Percentiles rank a stretch among this genome's conserved stretches.
Conservation (phyloP, 2,113 vertebrate species). For the Sterrhoptilus dennistouni region DNA sequence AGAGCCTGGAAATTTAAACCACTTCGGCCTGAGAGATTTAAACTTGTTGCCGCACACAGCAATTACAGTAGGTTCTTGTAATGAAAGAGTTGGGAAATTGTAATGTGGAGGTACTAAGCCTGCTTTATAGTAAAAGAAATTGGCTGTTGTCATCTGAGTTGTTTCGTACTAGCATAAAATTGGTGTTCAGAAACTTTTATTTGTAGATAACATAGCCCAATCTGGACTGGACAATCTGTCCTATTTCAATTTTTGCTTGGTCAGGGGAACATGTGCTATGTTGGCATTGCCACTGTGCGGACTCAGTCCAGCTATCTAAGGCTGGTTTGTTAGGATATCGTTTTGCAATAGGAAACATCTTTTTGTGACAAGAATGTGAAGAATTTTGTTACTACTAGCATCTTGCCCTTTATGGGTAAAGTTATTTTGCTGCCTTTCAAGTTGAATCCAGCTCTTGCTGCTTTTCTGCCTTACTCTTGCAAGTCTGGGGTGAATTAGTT, state of each 20-base stretch:
- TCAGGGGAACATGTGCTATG: not conserved
- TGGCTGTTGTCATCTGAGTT: not conserved
- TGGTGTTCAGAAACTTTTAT: not conserved
- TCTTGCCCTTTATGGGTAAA: conserved; percentile 42
- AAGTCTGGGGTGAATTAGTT: not conserved
- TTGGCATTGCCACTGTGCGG: not conserved
- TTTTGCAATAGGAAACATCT: not conserved
- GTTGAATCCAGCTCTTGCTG: not conserved
- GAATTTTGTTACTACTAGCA: conserved; percentile 29
- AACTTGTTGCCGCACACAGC: not conserved
- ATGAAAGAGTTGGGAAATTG: conserved; percentile 5
- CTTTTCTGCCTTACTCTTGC: not conserved
- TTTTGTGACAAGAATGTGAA: conserved; percentile 32
- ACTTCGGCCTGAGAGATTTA: not conserved
- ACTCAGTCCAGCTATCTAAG: conserved; percentile 24
- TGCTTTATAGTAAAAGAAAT: not conserved
- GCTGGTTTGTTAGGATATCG: not conserved
- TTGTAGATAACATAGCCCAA: not conserved
- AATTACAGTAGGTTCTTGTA: conserved; percentile 18
- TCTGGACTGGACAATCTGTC: not conserved
- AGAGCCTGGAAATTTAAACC: conserved; percentile 31
- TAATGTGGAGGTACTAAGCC: not conserved
- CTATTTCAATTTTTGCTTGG: not conserved
- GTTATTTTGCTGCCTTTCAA: conserved; percentile 22
- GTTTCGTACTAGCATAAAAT: not conserved